Base-by-base conservation (phyloP, 2,797 vertebrate genomes). In the Scolopax bukidnonensis region DNA sequence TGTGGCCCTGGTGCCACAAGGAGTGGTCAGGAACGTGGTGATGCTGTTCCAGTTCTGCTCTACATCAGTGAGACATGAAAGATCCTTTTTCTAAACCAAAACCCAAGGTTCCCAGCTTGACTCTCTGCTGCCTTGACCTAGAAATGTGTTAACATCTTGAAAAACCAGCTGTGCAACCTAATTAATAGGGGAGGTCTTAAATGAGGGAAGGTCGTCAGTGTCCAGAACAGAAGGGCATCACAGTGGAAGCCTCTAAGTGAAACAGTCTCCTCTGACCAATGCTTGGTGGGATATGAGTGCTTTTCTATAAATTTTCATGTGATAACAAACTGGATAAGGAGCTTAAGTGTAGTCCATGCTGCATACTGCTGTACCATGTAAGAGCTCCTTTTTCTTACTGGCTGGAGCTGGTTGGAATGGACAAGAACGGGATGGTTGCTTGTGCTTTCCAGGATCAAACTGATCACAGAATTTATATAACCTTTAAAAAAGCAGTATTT, bases 1-100 rank as follows among this genome's bases (percentile, higher is more conserved):
- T 0, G 0, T 12, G 65, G 36, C 36, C 54, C 32, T 76, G 75
- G 30, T 38, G 45, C 1, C 0, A 0, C 12, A 13, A 28, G 54
- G 48, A n/a, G 48, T 1, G 1, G 3, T 59, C 15, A 27, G 40
- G 10, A 41, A 21, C 17, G 4, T 1, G 2, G 54, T 41, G 51
- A 16, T 33, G 71, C 68, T 63, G 32, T 16, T 41, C 80, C 43
- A 8, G 50, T 48, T 40, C 90, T 90, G 64, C 69, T 45, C 16
- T 24, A 6, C 41, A 4, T 1, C 38, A 41, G 24, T 11, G 25
- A 20, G 59, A 40, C 12, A 6, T 1, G 3, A 43, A 43, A 45
- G 41, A 67, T 24, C 36, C 41, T 51, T 85, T 51, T 25, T 14
- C 8, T 16, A 24, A 16, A 41, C 25, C 6, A 59, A 59, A 6